Conservation (phyloP, 2,113 vertebrate genomes). For the Mungos mungo region DNA sequence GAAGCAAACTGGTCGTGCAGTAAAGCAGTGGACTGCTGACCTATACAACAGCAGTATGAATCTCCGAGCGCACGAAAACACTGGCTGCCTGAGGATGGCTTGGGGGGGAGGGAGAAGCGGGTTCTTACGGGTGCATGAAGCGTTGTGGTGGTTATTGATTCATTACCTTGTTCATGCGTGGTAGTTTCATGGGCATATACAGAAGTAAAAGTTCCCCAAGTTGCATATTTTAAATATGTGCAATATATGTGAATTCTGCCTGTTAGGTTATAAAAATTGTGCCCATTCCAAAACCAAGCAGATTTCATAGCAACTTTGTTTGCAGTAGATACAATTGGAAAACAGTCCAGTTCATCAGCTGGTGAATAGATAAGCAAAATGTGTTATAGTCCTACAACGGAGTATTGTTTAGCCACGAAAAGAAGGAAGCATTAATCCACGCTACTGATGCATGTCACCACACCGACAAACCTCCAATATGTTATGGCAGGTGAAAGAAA, state of each 20-base stretch:
- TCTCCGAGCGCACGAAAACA: background rate
- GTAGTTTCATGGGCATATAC: background rate
- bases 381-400: background rate
- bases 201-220: background rate
- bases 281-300: background rate
- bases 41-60: background rate
- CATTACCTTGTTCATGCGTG: background rate
- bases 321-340: background rate
- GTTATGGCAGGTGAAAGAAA: background rate
- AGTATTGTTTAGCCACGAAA: background rate
- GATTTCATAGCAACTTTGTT: background rate
- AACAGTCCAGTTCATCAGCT: background rate
- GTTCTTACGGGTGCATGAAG: background rate
- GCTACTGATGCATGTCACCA: background rate
- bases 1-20: background rate
- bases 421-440: background rate
- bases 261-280: background rate
- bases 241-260: background rate
- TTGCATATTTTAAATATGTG: background rate
- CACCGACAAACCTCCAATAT: background rate
- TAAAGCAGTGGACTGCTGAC: background rate
- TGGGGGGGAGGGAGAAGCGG: background rate
- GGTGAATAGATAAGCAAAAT: background rate
- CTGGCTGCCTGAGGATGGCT: background rate
- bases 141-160: background rate